Conservation (phyloP, 2,888 invertebrate species). For the Drosophila meridiana region DNA sequence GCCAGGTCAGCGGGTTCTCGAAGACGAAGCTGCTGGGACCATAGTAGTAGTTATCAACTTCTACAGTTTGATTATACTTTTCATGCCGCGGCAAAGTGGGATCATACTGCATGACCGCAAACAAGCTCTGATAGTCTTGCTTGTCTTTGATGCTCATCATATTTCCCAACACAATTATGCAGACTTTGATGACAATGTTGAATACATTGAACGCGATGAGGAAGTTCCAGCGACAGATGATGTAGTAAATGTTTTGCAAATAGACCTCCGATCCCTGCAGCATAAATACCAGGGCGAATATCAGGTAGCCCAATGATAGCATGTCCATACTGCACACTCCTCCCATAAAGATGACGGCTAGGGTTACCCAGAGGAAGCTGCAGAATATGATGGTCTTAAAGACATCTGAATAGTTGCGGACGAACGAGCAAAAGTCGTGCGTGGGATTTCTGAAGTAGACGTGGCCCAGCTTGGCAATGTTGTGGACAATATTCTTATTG, state of each 20-base stretch:
- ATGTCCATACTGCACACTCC: constrained; percentile 97
- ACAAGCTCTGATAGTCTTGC: constrained; percentile 43
- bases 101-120: constrained; percentile 48
- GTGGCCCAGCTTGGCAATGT: constrained; percentile 89
- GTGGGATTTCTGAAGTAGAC: constrained; percentile 91
- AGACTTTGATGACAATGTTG: constrained; percentile 94
- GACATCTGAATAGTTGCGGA: constrained; percentile 95
- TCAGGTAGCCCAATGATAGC: constrained; percentile 97
- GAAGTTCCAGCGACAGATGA: constrained; percentile 94
- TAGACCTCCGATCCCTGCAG: constrained; percentile 99
- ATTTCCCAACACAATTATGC: constrained; percentile 96
- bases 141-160: constrained; percentile 84
- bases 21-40: constrained; percentile 85
- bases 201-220: constrained; percentile 94
- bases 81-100: not conserved
- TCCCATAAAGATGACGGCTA: constrained; percentile 98
- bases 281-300: constrained; percentile 97
- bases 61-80: not conserved
- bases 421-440: constrained; percentile 93
- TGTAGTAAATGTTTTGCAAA: constrained; percentile 92
- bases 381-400: constrained; percentile 94
- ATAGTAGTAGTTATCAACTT: constrained; percentile 38
- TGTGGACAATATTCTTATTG: constrained; percentile 89
- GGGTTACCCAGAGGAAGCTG: constrained; percentile 97
- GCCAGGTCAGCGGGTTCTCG: constrained; percentile 91